Conservation (phyloP, 2,888 invertebrate species). For the Drosophila birchii region DNA sequence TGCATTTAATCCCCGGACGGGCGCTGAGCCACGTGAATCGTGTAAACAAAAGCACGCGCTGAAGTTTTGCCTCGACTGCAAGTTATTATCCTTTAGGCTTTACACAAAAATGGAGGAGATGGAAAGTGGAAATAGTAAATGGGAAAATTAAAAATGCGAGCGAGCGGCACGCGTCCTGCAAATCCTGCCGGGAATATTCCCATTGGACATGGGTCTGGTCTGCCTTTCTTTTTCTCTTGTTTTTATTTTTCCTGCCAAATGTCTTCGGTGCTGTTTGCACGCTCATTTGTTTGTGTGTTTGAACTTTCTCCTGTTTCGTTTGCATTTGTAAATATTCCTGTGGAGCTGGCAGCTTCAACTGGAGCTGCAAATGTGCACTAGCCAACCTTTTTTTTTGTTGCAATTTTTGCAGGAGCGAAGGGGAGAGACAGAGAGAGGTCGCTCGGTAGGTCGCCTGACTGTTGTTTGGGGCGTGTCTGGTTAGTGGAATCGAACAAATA, state of each 20-base stretch:
- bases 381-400: conserved; percentile 21
- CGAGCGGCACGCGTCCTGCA: conserved; percentile 45
- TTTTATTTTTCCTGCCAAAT: conserved; percentile 26
- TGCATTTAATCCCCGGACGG: conserved; percentile 74
- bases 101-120: conserved; percentile 11
- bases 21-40: conserved; percentile 71
- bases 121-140: conserved; percentile 41
- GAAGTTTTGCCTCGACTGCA: conserved; percentile 36
- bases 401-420: conserved; percentile 59
- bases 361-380: conserved; percentile 40
- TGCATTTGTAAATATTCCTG: conserved; percentile 83
- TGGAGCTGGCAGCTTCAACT: conserved; percentile 40
- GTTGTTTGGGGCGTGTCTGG: conserved; percentile 68
- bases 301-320: conserved; percentile 84
- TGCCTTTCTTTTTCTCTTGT: conserved; percentile 30
- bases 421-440: conserved; percentile 9
- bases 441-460: conserved; percentile 11
- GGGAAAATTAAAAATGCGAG: conserved; percentile 65
- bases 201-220: not conserved
- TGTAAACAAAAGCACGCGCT: conserved; percentile 75
- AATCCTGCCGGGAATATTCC: conserved; percentile 32
- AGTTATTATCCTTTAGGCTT: conserved; percentile 48
- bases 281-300: conserved; percentile 84
- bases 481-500: conserved; percentile 83
- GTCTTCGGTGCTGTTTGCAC: conserved; percentile 79